Conservation (phyloP, 2,888 invertebrate genomes). For the Chaetogeoica ovagalla region DNA sequence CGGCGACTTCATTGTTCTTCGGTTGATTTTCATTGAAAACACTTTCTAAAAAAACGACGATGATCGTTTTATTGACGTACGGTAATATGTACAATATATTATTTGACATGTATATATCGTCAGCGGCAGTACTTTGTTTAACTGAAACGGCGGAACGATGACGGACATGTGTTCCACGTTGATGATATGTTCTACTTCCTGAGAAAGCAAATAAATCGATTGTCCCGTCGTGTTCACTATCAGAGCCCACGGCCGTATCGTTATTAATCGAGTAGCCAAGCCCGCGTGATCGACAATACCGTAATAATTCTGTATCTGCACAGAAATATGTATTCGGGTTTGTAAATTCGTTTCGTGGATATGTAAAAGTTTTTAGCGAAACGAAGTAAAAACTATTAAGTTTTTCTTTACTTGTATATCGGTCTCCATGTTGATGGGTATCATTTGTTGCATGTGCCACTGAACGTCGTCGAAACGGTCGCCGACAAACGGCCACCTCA, state of each 20-base stretch:
- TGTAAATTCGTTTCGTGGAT: background rate
- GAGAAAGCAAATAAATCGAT: background rate
- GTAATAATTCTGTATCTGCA: conserved; percentile 4
- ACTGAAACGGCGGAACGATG: background rate
- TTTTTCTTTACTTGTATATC: background rate
- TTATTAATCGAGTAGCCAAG: background rate
- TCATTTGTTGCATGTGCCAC: background rate
- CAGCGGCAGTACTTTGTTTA: no score
- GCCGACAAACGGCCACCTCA: conserved; percentile 29
- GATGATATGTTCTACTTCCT: no score
- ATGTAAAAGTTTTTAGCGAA: no score
- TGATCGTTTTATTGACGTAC: no score
- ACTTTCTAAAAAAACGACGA: no score
- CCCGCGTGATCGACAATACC: background rate
- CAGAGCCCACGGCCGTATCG: conserved; percentile 17
- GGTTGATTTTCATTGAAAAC: no score
- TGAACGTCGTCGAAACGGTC: background rate
- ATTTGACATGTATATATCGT: no score
- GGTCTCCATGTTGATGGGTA: background rate
- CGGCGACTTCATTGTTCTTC: no score
- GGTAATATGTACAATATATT: no score
- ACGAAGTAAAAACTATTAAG: no score
- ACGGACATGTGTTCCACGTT: conserved; percentile 1
- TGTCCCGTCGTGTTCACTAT: conserved; percentile 11
- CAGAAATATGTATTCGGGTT: no score